Evolutionary conservation across 2,113 vertebrate genomes (phyloP), one percentile per base, ranked within the genome.

Genomic region (Emydura subglobosa): DNA sequence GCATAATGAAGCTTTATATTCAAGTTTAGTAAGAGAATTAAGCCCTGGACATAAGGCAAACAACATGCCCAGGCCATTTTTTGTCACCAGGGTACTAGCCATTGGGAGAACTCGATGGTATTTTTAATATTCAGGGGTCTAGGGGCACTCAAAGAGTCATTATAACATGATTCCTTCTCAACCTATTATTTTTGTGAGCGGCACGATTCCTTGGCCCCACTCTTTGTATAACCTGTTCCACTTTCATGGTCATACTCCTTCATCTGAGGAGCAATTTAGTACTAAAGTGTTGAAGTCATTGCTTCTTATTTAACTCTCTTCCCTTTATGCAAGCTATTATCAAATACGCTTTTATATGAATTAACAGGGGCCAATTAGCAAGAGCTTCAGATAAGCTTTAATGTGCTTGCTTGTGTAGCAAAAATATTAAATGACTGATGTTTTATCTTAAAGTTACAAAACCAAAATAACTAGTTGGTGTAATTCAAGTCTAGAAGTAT

Each of bases 321-420:
- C 51, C 61, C 44, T 96, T 97, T 84, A 81, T 86, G 53, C 19
- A 61, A 55, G 44, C 79, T 89, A 27, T 94, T 96, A 95, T 96
- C 95, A 95, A 92, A 82, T 0, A 1, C 22, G 53, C n/a, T 19
- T 95, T 95, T 81, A 49, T 91, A 86, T 0, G 1, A 95, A 96
- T 95, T 97, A 97, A 95, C 92, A 96, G 47, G 9, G 78, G 1
- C 87, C 83, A 95, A 96, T 96, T 97, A 95, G 83, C 39, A 91
- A 74, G 7, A 92, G 24, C 19, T 94, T 92, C 65, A 92, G 95
- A 97, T 96, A 96, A 97, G 92, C 57, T 65, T 93, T 95, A 93
- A 50, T 92, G 54, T 10, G 3, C 50, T 93, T 93, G 91, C 92
- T 88, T 91, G 87, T 92, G 90, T 19, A 78, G 57, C 89, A 95